phyloP scores from a whole-genome alignment of 2,797 vertebrate species.

The Prionace glauca region DNA sequence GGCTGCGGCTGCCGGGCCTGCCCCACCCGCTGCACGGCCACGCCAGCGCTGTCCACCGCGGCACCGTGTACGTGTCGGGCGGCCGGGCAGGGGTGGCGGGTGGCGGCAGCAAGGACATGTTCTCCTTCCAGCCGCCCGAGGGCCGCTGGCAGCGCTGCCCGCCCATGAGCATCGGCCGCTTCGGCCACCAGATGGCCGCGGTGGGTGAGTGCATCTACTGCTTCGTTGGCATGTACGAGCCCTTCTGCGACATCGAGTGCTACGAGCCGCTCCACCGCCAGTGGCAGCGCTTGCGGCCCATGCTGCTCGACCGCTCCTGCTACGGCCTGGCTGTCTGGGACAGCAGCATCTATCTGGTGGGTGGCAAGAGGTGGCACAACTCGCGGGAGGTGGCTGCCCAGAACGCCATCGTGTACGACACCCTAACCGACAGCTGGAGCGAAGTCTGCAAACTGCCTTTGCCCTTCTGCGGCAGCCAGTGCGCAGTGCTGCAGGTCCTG shows the following conservation, averaged over 20 bases:
- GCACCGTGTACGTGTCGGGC: constrained; percentile 70
- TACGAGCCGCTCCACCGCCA: constrained; percentile 67
- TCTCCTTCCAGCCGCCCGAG: constrained; percentile 55
- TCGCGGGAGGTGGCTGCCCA: constrained; percentile 72
- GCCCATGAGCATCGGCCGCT: constrained; percentile 81
- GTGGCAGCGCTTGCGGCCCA: constrained; percentile 79
- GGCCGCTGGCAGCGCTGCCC: constrained; percentile 68
- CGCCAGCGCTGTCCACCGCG: constrained; percentile 65
- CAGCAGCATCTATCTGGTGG: constrained; percentile 73
- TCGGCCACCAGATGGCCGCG: constrained; percentile 78
- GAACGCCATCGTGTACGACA: constrained; percentile 80
- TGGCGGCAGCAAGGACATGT: constrained; percentile 69
- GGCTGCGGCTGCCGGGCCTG: constrained; percentile 61
- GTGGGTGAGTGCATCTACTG: constrained; percentile 71
- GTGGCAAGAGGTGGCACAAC: constrained; percentile 82
- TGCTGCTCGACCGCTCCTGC: constrained; percentile 73
- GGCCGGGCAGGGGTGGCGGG: constrained; percentile 46
- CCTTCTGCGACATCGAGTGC: constrained; percentile 86
- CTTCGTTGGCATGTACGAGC: constrained; percentile 83
- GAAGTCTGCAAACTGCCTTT: constrained; percentile 75
- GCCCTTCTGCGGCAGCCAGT: constrained; percentile 77
- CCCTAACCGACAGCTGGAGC: constrained; percentile 77
- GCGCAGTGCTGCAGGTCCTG: constrained; percentile 69
- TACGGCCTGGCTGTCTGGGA: constrained; percentile 73
- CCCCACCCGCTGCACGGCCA: constrained; percentile 73